Evolutionary conservation across 1,140 invertebrate genomes (phyloP).

Genomic region (Eriocheir sinensis): DNA sequence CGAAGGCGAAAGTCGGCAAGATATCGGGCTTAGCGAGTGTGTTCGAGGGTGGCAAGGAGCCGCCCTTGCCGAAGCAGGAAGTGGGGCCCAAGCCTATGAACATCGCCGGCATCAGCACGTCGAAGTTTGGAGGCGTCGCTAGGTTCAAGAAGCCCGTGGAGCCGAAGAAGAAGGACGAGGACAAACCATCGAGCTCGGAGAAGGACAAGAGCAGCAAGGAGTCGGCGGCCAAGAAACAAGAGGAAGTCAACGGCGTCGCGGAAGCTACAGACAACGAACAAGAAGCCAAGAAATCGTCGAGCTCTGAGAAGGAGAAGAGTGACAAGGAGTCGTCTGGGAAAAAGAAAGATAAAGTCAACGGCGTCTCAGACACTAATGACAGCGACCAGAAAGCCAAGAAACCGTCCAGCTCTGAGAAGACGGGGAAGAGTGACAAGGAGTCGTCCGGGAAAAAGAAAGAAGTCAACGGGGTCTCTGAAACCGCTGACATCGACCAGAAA

Average conservation of each 20-base stretch:
- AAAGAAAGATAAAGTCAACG: constrained; percentile 58
- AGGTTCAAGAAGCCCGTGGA: constrained; percentile 69
- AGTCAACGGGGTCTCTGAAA: neutral
- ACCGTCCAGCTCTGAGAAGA: neutral
- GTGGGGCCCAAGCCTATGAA: constrained; percentile 45
- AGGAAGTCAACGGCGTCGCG: neutral
- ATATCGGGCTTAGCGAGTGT: constrained; percentile 69
- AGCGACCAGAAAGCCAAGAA: neutral
- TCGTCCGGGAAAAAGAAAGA: neutral
- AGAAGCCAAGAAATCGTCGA: no score
- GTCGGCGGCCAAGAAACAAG: neutral
- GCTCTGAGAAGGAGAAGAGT: neutral
- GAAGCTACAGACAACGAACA: neutral
- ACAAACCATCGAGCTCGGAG: neutral
- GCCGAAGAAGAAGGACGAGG: constrained; percentile 43
- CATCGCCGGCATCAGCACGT: constrained; percentile 74
- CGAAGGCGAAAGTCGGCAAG: constrained; percentile 59
- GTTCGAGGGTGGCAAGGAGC: constrained; percentile 70
- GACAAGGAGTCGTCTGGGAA: neutral
- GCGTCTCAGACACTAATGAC: neutral
- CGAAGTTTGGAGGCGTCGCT: constrained; percentile 73
- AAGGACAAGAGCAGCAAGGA: neutral
- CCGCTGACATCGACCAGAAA: neutral
- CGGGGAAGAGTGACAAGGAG: neutral
- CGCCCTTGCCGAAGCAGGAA: constrained; percentile 35